Conservation (phyloP, 92 coral and sea anemone species). For the Epizoanthus ramosus region DNA sequence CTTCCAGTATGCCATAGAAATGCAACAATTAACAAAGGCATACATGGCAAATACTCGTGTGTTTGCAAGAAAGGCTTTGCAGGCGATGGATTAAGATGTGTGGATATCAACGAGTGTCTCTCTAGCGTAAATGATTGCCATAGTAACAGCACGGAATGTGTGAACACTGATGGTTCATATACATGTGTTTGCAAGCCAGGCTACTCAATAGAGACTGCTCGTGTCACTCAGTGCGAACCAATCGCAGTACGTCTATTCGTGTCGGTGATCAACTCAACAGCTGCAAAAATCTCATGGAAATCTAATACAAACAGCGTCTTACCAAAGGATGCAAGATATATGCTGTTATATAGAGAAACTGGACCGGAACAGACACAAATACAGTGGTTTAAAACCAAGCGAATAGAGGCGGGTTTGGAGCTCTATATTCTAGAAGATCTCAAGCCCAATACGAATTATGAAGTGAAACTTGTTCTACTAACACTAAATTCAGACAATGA, state of each 20-base stretch:
- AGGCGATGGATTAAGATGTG: slow-evolving; percentile 66
- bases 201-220: slow-evolving; percentile 12
- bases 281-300: not conserved
- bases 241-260: not conserved
- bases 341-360: not conserved
- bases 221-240: not conserved
- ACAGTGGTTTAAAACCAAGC: slow-evolving; percentile 4
- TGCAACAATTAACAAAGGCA: not conserved
- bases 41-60: slow-evolving; percentile 40
- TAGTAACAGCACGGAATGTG: slow-evolving; percentile 39
- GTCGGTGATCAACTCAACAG: slow-evolving; percentile 3
- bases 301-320: not conserved
- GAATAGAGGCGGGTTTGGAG: not conserved
- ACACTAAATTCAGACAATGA: not conserved
- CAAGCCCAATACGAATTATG: slow-evolving; percentile 6
- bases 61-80: slow-evolving; percentile 62
- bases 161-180: slow-evolving; percentile 67
- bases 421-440: slow-evolving; percentile 7
- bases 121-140: slow-evolving; percentile 4
- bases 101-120: slow-evolving; percentile 66
- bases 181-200: slow-evolving; percentile 63
- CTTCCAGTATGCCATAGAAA: slow-evolving; percentile 20
- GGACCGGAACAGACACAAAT: not conserved
- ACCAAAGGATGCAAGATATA: not conserved
- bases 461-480: slow-evolving; percentile 14